phyloP scores from a whole-genome alignment of 2,113 vertebrate species.

The Stomatorhinus ivindoensis region DNA sequence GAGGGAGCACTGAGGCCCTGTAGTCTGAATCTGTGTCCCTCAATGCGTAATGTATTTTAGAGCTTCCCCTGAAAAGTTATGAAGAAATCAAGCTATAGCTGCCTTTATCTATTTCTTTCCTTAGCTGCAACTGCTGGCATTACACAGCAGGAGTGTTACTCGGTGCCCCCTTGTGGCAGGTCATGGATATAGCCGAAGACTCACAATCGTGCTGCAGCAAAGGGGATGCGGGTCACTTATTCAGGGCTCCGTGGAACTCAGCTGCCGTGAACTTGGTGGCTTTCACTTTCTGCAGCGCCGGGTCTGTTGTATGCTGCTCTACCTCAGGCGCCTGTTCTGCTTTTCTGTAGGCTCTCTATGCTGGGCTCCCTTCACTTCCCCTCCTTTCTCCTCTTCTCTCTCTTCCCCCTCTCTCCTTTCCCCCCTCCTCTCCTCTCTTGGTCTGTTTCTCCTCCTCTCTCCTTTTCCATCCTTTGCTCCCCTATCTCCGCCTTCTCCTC shows the following conservation, averaged over 20 bases:
- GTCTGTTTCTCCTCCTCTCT: neutral
- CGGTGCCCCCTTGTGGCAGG: neutral
- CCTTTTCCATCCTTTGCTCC: neutral
- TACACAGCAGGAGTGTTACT: neutral
- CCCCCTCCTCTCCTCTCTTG: neutral
- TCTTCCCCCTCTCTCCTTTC: neutral
- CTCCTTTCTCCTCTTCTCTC: neutral
- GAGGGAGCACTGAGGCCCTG: neutral
- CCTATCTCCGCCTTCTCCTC: neutral
- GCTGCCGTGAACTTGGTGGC: neutral
- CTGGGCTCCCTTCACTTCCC: slow-evolving; percentile 20
- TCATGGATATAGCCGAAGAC: neutral
- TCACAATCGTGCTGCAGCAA: neutral
- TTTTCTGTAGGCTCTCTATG: neutral
- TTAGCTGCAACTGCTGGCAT: neutral
- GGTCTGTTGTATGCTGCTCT: neutral
- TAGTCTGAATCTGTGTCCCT: neutral
- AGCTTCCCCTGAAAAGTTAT: neutral
- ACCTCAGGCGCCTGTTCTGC: neutral
- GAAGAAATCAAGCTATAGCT: neutral
- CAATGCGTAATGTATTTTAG: neutral
- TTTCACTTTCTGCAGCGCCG: neutral
- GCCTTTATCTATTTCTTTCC: neutral
- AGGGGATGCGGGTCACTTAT: neutral
- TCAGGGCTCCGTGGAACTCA: neutral